Percentiles rank a stretch among this genome's conserved stretches.
Conservation (phyloP, 37 sponge, comb jelly and placozoan genomes). For the Ianthella basta region DNA sequence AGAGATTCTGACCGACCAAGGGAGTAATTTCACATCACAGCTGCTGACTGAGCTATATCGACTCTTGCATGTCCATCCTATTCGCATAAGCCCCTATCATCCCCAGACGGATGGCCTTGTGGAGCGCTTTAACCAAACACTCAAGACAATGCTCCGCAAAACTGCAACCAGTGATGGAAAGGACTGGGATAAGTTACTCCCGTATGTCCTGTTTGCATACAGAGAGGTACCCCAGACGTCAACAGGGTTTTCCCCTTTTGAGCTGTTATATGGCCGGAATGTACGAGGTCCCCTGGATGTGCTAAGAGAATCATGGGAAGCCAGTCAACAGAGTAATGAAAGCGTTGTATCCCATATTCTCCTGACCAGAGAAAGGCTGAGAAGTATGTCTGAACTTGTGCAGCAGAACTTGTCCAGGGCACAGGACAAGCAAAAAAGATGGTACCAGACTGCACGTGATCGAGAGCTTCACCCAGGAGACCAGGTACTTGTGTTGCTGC, state of each 20-base stretch:
- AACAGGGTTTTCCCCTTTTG: slow-evolving; percentile 57
- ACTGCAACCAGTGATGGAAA: slow-evolving; percentile 16
- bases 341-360: slow-evolving; percentile 33
- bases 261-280: slow-evolving; percentile 45
- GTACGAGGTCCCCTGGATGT: slow-evolving; percentile 57
- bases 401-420: slow-evolving; percentile 33
- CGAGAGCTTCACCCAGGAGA: slow-evolving; percentile 26
- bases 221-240: slow-evolving; percentile 59
- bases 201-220: slow-evolving; percentile 58
- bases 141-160: slow-evolving; percentile 49
- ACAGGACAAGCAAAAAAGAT: slow-evolving; percentile 10
- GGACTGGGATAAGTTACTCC: slow-evolving; percentile 60
- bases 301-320: slow-evolving; percentile 41
- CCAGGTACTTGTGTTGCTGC: slow-evolving; percentile 32
- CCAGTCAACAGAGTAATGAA: slow-evolving; percentile 3
- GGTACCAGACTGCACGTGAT: slow-evolving; percentile 24
- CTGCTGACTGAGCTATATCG: slow-evolving; percentile 46
- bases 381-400: slow-evolving; percentile 3
- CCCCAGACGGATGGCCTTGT: slow-evolving; percentile 55
- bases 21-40: too few relatives aligned
- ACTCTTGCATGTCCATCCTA: too few relatives aligned
- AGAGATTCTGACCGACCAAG: too few relatives aligned
- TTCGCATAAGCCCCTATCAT: too few relatives aligned
- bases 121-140: slow-evolving; percentile 48
- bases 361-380: slow-evolving; percentile 6